Conservation (phyloP, 2,797 vertebrate genomes). For the Enteromius thamalakanensis region DNA sequence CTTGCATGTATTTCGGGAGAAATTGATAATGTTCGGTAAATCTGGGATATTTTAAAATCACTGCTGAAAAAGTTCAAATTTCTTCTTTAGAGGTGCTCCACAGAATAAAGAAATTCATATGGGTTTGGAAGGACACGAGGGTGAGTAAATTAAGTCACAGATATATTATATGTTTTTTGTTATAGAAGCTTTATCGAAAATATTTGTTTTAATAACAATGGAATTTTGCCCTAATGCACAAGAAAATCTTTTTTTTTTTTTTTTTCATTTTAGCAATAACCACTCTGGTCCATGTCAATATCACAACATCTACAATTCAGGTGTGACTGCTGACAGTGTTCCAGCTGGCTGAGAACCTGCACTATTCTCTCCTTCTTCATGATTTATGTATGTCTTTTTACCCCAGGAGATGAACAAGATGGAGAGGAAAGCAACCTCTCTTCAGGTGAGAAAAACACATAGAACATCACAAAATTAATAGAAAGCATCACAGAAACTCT, state of each 20-base stretch:
- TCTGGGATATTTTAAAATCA: no score
- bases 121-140: background rate
- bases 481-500: background rate
- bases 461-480: background rate
- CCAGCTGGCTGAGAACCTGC: background rate
- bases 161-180: background rate
- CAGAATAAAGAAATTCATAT: background rate
- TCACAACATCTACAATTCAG: conserved; percentile 1
- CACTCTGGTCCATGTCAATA: background rate
- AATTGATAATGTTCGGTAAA: no score
- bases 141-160: background rate
- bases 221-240: background rate
- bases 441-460: conserved; percentile 13
- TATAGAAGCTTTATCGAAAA: background rate
- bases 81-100: background rate
- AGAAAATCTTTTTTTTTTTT: background rate
- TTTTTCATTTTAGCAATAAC: background rate
- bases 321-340: background rate
- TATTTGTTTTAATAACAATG: background rate
- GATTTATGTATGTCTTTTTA: conserved; percentile 45
- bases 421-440: background rate
- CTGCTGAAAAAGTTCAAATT: no score
- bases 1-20: no score
- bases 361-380: conserved; percentile 36
- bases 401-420: conserved; percentile 12